Percentiles rank a stretch among this genome's conserved stretches.
Conservation (phyloP, 2,797 vertebrate species). For the Esox masquinongy region DNA sequence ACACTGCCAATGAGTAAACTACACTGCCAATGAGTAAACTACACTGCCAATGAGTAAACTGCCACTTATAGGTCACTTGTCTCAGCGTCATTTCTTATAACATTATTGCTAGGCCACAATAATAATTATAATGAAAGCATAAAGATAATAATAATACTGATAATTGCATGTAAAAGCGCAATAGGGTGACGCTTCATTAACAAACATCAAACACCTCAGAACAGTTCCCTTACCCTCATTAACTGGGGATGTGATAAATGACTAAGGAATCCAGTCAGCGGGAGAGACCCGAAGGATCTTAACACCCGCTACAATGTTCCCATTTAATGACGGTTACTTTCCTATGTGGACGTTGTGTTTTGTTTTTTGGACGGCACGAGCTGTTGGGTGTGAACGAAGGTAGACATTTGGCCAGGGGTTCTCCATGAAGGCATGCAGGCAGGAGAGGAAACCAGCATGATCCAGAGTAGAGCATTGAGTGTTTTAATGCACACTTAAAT, state of each 20-base stretch:
- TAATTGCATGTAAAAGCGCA: constrained; percentile 55
- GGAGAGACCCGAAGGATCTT: constrained; percentile 14
- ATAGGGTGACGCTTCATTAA: constrained; percentile 60
- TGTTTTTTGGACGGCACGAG: constrained; percentile 35
- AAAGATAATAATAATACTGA: constrained; percentile 59
- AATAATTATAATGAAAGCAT: constrained; percentile 51
- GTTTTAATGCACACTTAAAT: constrained; percentile 56
- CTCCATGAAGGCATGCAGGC: constrained; percentile 8
- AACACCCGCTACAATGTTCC: constrained; percentile 30
- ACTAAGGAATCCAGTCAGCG: constrained; percentile 23
- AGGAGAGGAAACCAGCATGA: constrained; percentile 45
- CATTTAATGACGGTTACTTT: constrained; percentile 39
- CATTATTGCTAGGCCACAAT: constrained; percentile 60
- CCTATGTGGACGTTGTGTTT: constrained; percentile 18
- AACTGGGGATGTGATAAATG: constrained; percentile 34
- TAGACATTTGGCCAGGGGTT: constrained; percentile 37
- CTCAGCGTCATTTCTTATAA: constrained; percentile 60
- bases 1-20: constrained; percentile 50
- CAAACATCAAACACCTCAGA: constrained; percentile 45
- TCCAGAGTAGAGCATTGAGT: constrained; percentile 39
- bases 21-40: constrained; percentile 50
- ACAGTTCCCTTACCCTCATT: constrained; percentile 36
- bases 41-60: constrained; percentile 50
- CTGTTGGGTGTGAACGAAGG: constrained; percentile 49
- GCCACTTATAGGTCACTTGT: constrained; percentile 45